Evolutionary conservation across 2,113 vertebrate genomes (phyloP).

Genomic region (Arizona elegans): DNA sequence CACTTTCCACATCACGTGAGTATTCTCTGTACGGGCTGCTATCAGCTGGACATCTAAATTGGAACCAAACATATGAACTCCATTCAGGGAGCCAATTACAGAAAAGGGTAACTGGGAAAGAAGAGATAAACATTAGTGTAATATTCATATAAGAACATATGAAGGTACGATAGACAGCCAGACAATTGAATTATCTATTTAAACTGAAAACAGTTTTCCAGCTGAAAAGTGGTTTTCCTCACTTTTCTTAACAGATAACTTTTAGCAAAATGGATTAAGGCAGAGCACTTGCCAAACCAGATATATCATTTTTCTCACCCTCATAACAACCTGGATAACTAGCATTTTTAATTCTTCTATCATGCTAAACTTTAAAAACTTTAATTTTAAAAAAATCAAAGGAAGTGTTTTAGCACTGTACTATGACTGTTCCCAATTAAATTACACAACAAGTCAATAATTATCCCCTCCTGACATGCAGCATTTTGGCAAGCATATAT

Average conservation of each 20-base stretch:
- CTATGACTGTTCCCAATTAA: background rate
- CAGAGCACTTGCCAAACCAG: background rate
- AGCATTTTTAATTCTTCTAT: too few relatives aligned
- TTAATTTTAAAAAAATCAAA: background rate
- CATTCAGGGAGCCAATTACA: constrained; percentile 87
- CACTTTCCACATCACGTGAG: constrained; percentile 81
- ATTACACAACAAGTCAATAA: background rate
- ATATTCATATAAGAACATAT: background rate
- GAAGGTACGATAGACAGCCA: background rate
- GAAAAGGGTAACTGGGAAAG: constrained; percentile 80
- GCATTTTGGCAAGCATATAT: background rate
- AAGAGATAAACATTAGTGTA: too few relatives aligned
- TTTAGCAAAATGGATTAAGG: background rate
- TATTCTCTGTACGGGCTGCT: constrained; percentile 76
- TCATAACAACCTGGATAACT: background rate
- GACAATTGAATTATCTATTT: background rate
- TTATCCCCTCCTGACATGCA: background rate
- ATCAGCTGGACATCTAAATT: constrained; percentile 78
- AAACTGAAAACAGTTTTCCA: background rate
- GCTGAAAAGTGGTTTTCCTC: too few relatives aligned
- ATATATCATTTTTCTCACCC: background rate
- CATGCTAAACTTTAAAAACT: background rate
- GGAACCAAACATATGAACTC: constrained; percentile 89
- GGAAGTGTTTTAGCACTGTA: background rate
- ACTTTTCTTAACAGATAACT: background rate